Conservation (phyloP, 2,888 invertebrate species). For the Rhaphigaster nebulosa region DNA sequence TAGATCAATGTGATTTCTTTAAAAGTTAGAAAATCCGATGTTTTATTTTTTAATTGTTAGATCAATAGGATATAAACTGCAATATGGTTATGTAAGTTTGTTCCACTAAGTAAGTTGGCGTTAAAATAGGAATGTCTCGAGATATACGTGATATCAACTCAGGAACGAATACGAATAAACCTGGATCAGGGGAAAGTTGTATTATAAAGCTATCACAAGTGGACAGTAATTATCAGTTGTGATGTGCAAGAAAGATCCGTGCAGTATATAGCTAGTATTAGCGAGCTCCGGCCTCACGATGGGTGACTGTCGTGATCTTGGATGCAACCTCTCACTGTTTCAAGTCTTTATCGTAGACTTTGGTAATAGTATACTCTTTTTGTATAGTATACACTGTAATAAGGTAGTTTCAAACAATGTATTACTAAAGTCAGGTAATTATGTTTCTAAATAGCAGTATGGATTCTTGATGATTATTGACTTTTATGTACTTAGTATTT, state of each 20-base stretch:
- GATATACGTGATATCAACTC: background rate
- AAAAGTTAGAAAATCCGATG: too few species aligned
- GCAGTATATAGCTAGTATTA: background rate
- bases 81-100: background rate
- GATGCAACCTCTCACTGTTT: background rate
- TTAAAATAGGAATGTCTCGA: background rate
- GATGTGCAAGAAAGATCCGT: constrained; percentile 20
- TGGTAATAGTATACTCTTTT: too few species aligned
- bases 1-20: too few species aligned
- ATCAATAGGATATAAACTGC: too few species aligned
- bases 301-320: constrained; percentile 19
- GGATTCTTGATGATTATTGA: too few species aligned
- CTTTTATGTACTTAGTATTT: too few species aligned
- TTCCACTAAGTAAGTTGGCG: background rate
- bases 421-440: too few species aligned
- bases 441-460: too few species aligned
- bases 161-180: background rate
- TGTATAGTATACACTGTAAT: too few species aligned
- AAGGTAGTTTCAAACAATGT: too few species aligned
- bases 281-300: background rate
- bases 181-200: background rate
- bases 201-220: background rate
- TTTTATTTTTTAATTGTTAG: too few species aligned
- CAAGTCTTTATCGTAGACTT: background rate
- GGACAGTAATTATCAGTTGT: constrained; percentile 30